These are phyloP conservation scores for Acanthochromis polyacanthus DNA, from an alignment of 2,113 vertebrate genomes.

Conservation along the genomic window DNA sequence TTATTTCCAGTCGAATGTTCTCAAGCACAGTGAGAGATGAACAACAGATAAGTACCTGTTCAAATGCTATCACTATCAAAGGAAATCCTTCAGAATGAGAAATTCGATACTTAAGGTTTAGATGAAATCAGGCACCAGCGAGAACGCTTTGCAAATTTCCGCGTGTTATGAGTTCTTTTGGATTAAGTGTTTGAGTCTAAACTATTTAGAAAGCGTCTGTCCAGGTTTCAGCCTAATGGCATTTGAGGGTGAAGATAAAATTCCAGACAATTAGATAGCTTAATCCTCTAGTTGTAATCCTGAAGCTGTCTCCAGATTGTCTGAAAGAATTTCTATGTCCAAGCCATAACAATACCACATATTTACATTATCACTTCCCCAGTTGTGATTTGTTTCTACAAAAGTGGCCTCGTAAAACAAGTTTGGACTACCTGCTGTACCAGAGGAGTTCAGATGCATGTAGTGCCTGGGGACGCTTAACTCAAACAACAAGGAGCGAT, in stretches of 20 bases:
- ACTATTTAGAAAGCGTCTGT: slow-evolving; percentile 28
- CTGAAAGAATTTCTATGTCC: slow-evolving; percentile 18
- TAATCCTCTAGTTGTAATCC: slow-evolving; percentile 64
- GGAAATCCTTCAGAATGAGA: slow-evolving; percentile 1
- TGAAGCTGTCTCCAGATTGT: slow-evolving; percentile 64
- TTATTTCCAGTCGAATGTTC: background rate
- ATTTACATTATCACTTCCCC: slow-evolving; percentile 9
- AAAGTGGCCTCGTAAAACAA: background rate
- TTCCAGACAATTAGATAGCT: slow-evolving; percentile 51
- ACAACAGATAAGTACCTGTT: too few relatives aligned
- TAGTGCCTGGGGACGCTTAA: too few relatives aligned
- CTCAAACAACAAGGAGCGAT: background rate
- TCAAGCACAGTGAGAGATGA: background rate
- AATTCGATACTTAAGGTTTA: background rate
- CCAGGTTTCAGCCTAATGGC: slow-evolving; percentile 27
- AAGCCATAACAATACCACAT: slow-evolving; percentile 58
- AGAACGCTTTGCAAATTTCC: background rate
- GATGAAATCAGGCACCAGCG: background rate
- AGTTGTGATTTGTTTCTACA: background rate
- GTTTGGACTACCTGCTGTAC: background rate
- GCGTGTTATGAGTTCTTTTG: slow-evolving; percentile 18
- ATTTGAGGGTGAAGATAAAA: slow-evolving; percentile 62
- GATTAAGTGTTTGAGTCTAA: slow-evolving; percentile 25
- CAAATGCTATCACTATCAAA: background rate
- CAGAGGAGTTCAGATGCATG: background rate